These are phyloP conservation scores for Drosophila pandora DNA, from an alignment of 1,140 invertebrate genomes.

Conservation along the genomic window DNA sequence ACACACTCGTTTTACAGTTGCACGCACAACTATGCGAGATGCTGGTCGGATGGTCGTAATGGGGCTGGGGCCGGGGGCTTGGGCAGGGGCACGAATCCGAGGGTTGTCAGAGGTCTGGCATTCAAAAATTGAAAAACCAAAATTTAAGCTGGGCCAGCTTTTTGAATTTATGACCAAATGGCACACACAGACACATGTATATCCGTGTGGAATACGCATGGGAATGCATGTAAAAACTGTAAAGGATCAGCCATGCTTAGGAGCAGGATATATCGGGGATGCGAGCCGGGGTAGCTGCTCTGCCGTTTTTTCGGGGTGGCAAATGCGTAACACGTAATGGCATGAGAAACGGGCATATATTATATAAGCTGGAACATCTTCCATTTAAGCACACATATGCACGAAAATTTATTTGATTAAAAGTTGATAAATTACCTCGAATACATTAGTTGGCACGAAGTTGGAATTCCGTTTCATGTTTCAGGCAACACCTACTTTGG, in stretches of 20 bases:
- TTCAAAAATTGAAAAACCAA: constrained; percentile 82
- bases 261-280: not conserved
- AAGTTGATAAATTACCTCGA: constrained; percentile 67
- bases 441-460: constrained; percentile 51
- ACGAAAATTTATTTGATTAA: constrained; percentile 44
- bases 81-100: not conserved
- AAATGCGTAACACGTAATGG: constrained; percentile 69
- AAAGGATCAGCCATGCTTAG: constrained; percentile 39
- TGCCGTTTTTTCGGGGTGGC: constrained; percentile 36
- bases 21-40: constrained; percentile 74
- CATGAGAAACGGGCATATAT: constrained; percentile 73
- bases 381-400: constrained; percentile 8
- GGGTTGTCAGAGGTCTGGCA: constrained; percentile 59
- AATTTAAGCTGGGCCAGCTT: constrained; percentile 79
- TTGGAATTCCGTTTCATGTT: not conserved
- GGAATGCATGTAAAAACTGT: constrained; percentile 66
- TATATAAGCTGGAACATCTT: constrained; percentile 38
- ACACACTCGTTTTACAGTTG: constrained; percentile 79
- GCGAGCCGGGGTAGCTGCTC: constrained; percentile 9
- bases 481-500: not conserved
- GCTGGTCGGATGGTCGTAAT: constrained; percentile 17
- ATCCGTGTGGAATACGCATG: constrained; percentile 60
- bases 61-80: not conserved
- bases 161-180: constrained; percentile 82
- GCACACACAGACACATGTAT: constrained; percentile 44